These are phyloP conservation scores for Chlorodrepanis virens DNA, from an alignment of 2,113 vertebrate genomes.

Conservation along the genomic window DNA sequence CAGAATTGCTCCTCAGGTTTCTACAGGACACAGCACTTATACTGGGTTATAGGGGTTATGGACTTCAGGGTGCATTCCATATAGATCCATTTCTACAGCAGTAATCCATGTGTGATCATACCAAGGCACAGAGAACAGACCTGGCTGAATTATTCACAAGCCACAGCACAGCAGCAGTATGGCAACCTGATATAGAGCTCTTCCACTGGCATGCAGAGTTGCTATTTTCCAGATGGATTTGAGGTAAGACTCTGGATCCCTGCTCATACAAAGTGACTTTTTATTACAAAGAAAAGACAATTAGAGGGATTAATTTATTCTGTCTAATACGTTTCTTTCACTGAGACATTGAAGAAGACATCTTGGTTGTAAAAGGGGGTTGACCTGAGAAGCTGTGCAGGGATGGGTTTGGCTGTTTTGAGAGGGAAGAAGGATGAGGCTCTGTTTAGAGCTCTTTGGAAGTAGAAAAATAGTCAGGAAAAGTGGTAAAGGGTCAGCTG, in stretches of 20 bases:
- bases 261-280: neutral
- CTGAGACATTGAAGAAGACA: neutral
- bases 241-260: neutral
- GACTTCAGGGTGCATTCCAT: neutral
- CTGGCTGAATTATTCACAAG: neutral
- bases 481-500: neutral
- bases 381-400: neutral
- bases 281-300: neutral
- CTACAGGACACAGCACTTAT: neutral
- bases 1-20: no score
- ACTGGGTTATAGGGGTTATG: neutral
- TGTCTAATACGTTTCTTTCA: neutral
- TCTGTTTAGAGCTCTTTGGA: neutral
- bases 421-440: neutral
- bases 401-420: neutral
- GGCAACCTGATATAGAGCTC: neutral
- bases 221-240: neutral
- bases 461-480: neutral
- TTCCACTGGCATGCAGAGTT: neutral
- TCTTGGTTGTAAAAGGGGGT: neutral
- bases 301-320: neutral
- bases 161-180: neutral
- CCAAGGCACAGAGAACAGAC: neutral
- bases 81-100: neutral
- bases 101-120: neutral